Percentiles rank a stretch among this genome's conserved stretches.
phyloP scores from a whole-genome alignment of 2,888 invertebrate genomes.

The Ceramica pisi region DNA sequence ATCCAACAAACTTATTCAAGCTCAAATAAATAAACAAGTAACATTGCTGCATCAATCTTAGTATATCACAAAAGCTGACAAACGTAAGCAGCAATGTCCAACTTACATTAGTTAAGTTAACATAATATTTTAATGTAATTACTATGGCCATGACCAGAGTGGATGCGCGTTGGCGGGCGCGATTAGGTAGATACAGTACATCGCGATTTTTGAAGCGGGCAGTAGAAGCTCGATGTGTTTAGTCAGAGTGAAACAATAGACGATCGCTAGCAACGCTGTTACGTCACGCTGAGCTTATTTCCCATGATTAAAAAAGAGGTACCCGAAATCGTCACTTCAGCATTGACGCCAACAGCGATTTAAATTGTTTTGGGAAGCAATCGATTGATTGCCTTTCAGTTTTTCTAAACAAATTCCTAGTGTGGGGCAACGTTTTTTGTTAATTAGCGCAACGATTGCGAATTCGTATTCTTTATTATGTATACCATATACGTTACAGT shows the following conservation, averaged over 20 bases:
- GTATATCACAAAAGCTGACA: constrained; percentile 2
- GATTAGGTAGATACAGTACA: background rate
- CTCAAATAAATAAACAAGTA: background rate
- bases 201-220: background rate
- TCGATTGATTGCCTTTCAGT: too few relatives aligned
- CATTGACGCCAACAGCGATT: too few relatives aligned
- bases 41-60: constrained; percentile 21
- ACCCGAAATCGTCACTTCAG: background rate
- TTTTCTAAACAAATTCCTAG: too few relatives aligned
- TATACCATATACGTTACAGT: too few relatives aligned
- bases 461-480: too few relatives aligned
- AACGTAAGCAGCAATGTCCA: constrained; percentile 33
- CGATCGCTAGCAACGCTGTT: background rate
- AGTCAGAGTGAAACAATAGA: background rate
- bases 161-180: background rate
- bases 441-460: too few relatives aligned
- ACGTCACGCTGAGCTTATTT: too few relatives aligned
- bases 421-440: too few relatives aligned
- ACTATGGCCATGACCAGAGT: constrained; percentile 7
- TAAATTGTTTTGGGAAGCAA: too few relatives aligned
- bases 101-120: constrained; percentile 41
- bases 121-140: constrained; percentile 61
- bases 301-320: too few relatives aligned
- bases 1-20: constrained; percentile 1
- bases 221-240: background rate